phyloP scores from a whole-genome alignment of 2,797 vertebrate genomes.

The Sebastes umbrosus region DNA sequence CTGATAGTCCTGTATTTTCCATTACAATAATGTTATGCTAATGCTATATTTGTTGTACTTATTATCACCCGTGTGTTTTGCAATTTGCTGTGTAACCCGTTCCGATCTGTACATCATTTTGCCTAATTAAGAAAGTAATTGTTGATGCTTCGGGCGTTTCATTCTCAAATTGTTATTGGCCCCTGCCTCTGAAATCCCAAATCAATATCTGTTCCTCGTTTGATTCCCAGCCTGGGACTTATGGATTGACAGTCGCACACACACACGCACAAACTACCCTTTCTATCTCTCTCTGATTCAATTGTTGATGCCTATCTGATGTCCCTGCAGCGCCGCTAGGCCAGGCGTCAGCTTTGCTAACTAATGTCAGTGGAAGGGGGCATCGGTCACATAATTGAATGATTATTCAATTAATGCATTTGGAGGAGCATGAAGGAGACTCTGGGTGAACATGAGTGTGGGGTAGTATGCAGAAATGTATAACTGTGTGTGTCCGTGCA shows the following conservation, averaged over 20 bases:
- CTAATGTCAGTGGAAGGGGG: slow-evolving; percentile 20
- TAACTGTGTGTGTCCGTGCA: not conserved
- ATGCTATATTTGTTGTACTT: not conserved
- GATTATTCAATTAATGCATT: slow-evolving; percentile 40
- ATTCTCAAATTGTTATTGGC: slow-evolving; percentile 43
- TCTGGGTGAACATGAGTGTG: not conserved
- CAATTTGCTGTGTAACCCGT: not conserved
- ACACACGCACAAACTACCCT: not conserved
- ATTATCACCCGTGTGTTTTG: slow-evolving; percentile 4
- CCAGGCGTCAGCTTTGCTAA: slow-evolving; percentile 40
- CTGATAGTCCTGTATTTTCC: not conserved
- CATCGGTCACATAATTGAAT: slow-evolving; percentile 47
- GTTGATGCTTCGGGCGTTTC: slow-evolving; percentile 57
- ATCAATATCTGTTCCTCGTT: slow-evolving; percentile 66
- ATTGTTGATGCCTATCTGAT: slow-evolving; percentile 49
- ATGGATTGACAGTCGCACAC: slow-evolving; percentile 33
- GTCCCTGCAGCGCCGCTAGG: slow-evolving; percentile 55
- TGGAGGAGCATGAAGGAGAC: slow-evolving; percentile 31
- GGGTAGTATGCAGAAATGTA: not conserved
- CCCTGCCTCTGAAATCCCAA: slow-evolving; percentile 56
- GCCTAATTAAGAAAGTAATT: slow-evolving; percentile 55
- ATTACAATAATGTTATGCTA: not conserved
- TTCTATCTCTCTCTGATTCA: slow-evolving; percentile 41
- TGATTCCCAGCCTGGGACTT: slow-evolving; percentile 38
- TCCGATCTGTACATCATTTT: slow-evolving; percentile 8